Conservation (phyloP, 2,888 invertebrate genomes). For the Brenthis daphne region DNA sequence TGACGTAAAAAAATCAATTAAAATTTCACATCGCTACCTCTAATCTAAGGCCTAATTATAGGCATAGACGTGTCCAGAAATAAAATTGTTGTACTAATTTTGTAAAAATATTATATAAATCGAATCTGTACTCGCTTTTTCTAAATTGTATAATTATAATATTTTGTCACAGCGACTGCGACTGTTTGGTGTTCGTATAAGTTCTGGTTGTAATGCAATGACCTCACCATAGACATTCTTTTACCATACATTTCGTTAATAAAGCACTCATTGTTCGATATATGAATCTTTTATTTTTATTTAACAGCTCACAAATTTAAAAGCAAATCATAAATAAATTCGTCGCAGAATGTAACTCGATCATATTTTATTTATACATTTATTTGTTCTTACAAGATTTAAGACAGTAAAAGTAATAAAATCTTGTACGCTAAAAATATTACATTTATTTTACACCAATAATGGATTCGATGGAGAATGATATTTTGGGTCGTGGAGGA, state of each 20-base stretch:
- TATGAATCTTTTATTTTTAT: conserved; percentile 28
- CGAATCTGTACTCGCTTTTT: conserved; percentile 63
- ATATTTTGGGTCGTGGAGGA: conserved; percentile 69
- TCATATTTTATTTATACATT: too few species aligned
- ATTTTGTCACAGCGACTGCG: conserved; percentile 39
- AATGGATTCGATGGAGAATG: conserved; percentile 87
- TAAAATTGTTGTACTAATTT: conserved; percentile 51
- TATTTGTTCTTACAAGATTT: too few species aligned
- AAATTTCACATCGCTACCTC: conserved; percentile 48
- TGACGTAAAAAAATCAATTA: conserved; percentile 42
- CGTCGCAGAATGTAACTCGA: too few species aligned
- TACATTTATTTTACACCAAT: conserved; percentile 82
- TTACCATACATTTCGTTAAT: conserved; percentile 79
- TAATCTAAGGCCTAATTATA: conserved; percentile 54
- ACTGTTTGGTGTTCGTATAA: conserved; percentile 48
- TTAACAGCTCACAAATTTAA: background rate
- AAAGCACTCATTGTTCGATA: conserved; percentile 80
- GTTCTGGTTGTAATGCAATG: conserved; percentile 69
- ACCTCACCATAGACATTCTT: conserved; percentile 74
- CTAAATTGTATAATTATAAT: conserved; percentile 40
- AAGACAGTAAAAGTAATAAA: too few species aligned
- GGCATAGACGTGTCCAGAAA: conserved; percentile 50
- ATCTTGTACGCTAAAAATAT: background rate
- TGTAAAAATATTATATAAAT: conserved; percentile 49
- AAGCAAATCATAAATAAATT: background rate